Conservation (phyloP, 2,113 vertebrate species). For the Varanus komodoensis region DNA sequence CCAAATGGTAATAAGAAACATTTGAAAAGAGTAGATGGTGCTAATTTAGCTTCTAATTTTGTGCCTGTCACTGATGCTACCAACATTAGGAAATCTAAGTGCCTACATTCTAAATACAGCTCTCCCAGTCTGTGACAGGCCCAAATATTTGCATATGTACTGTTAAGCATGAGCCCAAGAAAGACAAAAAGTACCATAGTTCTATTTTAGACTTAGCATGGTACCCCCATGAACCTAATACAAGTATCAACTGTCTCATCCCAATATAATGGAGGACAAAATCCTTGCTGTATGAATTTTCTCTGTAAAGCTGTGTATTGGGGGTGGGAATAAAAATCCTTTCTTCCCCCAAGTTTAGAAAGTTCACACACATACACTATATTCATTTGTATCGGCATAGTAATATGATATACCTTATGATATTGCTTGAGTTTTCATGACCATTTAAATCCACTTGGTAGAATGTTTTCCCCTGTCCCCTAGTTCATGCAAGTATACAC, state of each 20-base stretch:
- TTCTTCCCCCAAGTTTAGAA: neutral
- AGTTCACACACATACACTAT: neutral
- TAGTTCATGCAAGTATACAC: neutral
- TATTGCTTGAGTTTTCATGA: neutral
- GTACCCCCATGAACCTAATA: neutral
- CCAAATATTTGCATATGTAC: slow-evolving; percentile 26
- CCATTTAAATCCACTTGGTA: neutral
- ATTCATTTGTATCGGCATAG: neutral
- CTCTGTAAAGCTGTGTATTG: neutral
- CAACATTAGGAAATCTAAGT: slow-evolving; percentile 24
- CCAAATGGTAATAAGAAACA: slow-evolving; percentile 1
- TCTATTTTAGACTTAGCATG: neutral
- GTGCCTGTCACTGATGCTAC: slow-evolving; percentile 14
- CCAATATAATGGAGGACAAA: neutral
- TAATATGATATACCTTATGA: neutral
- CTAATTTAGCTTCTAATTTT: slow-evolving; percentile 27
- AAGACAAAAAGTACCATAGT: slow-evolving; percentile 6
- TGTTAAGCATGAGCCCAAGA: neutral
- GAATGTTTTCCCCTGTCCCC: neutral
- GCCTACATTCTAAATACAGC: slow-evolving; percentile 15
- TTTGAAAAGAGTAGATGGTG: slow-evolving; percentile 27
- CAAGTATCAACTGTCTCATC: neutral
- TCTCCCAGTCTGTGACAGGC: slow-evolving; percentile 35
- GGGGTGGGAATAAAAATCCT: neutral
- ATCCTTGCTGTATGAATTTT: neutral